Percentiles rank a stretch among this genome's conserved stretches.
These are phyloP conservation scores for Pimephales promelas DNA, from an alignment of 2,113 vertebrate genomes.

Conservation along the genomic window DNA sequence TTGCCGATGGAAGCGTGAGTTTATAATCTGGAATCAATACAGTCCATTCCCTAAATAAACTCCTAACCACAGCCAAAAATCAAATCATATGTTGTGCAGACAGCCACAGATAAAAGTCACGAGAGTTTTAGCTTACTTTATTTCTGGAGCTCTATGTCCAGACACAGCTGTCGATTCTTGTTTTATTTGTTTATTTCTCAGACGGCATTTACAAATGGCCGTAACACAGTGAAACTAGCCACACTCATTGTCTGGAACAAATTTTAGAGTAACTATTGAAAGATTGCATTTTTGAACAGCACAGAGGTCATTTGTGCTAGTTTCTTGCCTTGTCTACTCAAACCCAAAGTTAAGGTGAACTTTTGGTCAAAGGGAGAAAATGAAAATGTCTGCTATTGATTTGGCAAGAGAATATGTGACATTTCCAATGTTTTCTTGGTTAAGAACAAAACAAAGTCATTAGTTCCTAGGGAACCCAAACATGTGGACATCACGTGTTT, in stretches of 20 bases:
- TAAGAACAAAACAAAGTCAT: slow-evolving; percentile 50
- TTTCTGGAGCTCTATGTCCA: slow-evolving; percentile 44
- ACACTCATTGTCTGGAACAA: slow-evolving; percentile 63
- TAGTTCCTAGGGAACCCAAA: not conserved
- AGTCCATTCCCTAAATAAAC: slow-evolving; percentile 54
- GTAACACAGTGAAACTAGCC: slow-evolving; percentile 52
- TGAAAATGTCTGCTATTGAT: slow-evolving; percentile 38
- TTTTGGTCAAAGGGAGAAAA: slow-evolving; percentile 52
- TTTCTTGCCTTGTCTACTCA: slow-evolving; percentile 12
- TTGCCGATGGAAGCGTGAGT: not conserved
- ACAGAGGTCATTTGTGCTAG: slow-evolving; percentile 48
- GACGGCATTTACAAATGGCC: slow-evolving; percentile 44
- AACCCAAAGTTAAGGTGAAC: slow-evolving; percentile 50
- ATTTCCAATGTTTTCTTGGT: slow-evolving; percentile 37
- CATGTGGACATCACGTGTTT: slow-evolving; percentile 20
- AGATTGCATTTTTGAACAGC: slow-evolving; percentile 60
- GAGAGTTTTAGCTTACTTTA: slow-evolving; percentile 32
- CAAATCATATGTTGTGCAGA: slow-evolving; percentile 62
- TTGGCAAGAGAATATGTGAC: slow-evolving; percentile 12
- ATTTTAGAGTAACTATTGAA: slow-evolving; percentile 54
- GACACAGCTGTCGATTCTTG: slow-evolving; percentile 41
- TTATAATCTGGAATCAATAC: slow-evolving; percentile 66
- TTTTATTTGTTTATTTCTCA: slow-evolving; percentile 43
- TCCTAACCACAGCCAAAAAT: slow-evolving; percentile 61
- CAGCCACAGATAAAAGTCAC: slow-evolving; percentile 15